Conservation (phyloP, 2,888 invertebrate species). For the Drosophila kuntzei region DNA sequence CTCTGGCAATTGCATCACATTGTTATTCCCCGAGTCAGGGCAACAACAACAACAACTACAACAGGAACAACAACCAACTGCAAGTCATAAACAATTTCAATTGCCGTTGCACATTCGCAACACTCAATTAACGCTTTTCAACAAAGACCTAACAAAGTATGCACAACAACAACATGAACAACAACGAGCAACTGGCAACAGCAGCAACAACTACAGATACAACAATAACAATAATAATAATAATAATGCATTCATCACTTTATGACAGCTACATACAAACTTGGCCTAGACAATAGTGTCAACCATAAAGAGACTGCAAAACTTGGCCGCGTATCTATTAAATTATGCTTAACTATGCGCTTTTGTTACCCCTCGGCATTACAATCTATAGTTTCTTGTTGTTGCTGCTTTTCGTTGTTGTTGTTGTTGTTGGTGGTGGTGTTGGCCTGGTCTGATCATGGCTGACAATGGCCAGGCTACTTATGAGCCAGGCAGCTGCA, state of each 20-base stretch:
- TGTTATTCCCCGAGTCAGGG: conserved; percentile 42
- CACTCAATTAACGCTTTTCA: conserved; percentile 81
- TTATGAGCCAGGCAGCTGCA: conserved; percentile 44
- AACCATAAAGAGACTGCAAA: conserved; percentile 71
- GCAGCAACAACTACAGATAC: conserved; percentile 22
- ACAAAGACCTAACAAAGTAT: conserved; percentile 68
- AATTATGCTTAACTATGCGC: conserved; percentile 80
- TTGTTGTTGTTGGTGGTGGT: conserved; percentile 33
- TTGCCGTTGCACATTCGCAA: conserved; percentile 80
- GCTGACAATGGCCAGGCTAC: conserved; percentile 67
- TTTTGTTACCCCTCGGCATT: conserved; percentile 61
- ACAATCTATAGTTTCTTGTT: conserved; percentile 19
- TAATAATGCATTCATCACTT: conserved; percentile 79
- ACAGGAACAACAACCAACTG: conserved; percentile 55
- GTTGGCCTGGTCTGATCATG: conserved; percentile 24
- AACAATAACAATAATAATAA: conserved; percentile 63
- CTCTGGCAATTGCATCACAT: conserved; percentile 66
- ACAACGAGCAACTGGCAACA: conserved; percentile 18
- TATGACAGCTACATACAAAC: conserved; percentile 77
- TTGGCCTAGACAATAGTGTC: conserved; percentile 79
- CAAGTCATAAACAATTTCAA: conserved; percentile 81
- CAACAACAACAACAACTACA: conserved; percentile 15
- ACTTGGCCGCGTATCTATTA: conserved; percentile 73
- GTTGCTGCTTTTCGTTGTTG: conserved; percentile 17
- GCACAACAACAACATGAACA: conserved; percentile 39